phyloP scores from a whole-genome alignment of 2,113 vertebrate species.

The Chauna torquata region DNA sequence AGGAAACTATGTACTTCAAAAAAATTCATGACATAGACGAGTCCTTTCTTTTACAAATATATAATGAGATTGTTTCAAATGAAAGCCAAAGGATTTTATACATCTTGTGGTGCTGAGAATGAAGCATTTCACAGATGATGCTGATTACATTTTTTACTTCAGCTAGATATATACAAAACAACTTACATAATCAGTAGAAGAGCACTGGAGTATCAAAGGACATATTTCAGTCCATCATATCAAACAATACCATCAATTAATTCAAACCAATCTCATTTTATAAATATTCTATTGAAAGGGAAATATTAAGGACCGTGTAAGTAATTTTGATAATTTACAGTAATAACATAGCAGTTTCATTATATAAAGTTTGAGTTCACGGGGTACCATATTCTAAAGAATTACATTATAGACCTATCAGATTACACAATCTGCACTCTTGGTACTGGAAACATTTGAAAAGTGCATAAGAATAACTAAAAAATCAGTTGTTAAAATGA shows the following conservation, averaged over 20 bases:
- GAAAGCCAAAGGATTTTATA: background rate
- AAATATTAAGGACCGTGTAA: background rate
- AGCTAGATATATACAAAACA: background rate
- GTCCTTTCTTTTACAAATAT: background rate
- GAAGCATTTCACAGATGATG: background rate
- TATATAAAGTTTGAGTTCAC: background rate
- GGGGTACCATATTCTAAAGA: background rate
- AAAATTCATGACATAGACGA: accelerated
- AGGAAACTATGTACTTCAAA: background rate
- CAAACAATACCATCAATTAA: background rate
- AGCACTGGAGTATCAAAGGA: background rate
- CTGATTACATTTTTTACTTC: background rate
- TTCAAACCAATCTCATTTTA: background rate
- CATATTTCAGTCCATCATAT: background rate
- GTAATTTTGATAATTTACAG: background rate
- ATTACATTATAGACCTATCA: background rate
- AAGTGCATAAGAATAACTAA: background rate
- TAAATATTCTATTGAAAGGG: background rate
- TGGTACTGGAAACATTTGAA: background rate
- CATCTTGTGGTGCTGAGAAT: background rate
- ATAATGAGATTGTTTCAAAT: background rate
- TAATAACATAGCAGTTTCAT: background rate
- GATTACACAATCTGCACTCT: background rate
- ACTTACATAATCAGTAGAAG: background rate
- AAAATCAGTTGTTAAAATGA: background rate